These are phyloP conservation scores for Odontocerum albicorne DNA, from an alignment of 2,888 invertebrate species.

Conservation along the genomic window DNA sequence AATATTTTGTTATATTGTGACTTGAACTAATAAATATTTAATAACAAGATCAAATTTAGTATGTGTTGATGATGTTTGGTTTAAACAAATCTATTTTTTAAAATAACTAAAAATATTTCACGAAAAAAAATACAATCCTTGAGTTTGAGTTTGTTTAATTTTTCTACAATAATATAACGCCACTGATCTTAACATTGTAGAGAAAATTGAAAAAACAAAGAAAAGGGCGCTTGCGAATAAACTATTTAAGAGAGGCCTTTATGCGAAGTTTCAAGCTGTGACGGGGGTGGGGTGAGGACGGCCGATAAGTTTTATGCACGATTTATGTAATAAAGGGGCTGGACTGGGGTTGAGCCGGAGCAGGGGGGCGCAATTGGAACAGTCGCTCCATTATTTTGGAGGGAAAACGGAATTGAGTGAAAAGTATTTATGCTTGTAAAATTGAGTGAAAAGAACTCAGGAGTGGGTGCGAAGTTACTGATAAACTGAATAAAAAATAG, in stretches of 20 bases:
- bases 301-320: conserved; percentile 34
- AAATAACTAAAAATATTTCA: neutral
- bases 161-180: no score
- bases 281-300: neutral
- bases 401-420: conserved; percentile 33
- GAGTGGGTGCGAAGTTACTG: conserved; percentile 6
- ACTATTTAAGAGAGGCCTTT: conserved; percentile 23
- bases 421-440: conserved; percentile 35
- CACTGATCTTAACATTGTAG: no score
- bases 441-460: conserved; percentile 34
- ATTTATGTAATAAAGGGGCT: conserved; percentile 36
- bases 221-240: conserved; percentile 24
- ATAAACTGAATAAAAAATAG: neutral
- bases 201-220: conserved; percentile 29
- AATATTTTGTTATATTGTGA: no score
- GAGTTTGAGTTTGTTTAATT: no score
- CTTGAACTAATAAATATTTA: no score
- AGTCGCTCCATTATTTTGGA: conserved; percentile 29
- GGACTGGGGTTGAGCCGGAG: no score
- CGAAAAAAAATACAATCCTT: no score
- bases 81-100: no score
- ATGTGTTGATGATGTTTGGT: no score
- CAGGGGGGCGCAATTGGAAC: conserved; percentile 15
- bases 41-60: no score
- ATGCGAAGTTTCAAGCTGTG: conserved; percentile 16